Evolutionary conservation across 2,797 vertebrate species (phyloP).

Genomic region (Propithecus perrieri): DNA sequence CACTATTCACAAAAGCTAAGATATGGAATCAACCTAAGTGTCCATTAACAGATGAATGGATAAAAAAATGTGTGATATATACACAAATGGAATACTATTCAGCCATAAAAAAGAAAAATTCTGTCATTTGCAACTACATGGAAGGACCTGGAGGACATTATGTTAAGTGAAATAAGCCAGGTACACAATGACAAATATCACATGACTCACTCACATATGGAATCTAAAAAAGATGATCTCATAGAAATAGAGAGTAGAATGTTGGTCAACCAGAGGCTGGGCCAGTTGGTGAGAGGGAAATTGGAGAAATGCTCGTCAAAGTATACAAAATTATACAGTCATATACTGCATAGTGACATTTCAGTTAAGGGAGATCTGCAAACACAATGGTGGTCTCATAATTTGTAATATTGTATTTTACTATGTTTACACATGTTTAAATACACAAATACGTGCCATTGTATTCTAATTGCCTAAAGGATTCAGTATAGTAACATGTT

Average conservation of each 20-base stretch:
- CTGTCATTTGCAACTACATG: neutral
- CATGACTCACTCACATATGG: neutral
- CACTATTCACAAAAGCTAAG: neutral
- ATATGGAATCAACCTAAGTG: neutral
- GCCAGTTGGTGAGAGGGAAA: neutral
- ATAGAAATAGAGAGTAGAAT: neutral
- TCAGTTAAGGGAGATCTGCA: neutral
- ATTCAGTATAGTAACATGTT: neutral
- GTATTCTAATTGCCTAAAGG: neutral
- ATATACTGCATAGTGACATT: neutral
- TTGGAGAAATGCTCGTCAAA: neutral
- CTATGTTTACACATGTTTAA: neutral
- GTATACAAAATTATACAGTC: neutral
- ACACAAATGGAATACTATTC: neutral
- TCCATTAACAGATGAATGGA: neutral
- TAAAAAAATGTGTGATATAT: neutral
- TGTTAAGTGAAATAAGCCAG: neutral
- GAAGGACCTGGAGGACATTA: neutral
- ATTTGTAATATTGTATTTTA: neutral
- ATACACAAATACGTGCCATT: neutral
- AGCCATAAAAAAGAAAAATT: neutral
- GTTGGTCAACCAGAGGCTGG: neutral
- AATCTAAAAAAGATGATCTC: neutral
- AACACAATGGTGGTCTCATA: neutral
- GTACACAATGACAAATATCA: neutral